Evolutionary conservation across 2,797 vertebrate species (phyloP).

Genomic region (Euthynnus affinis): DNA sequence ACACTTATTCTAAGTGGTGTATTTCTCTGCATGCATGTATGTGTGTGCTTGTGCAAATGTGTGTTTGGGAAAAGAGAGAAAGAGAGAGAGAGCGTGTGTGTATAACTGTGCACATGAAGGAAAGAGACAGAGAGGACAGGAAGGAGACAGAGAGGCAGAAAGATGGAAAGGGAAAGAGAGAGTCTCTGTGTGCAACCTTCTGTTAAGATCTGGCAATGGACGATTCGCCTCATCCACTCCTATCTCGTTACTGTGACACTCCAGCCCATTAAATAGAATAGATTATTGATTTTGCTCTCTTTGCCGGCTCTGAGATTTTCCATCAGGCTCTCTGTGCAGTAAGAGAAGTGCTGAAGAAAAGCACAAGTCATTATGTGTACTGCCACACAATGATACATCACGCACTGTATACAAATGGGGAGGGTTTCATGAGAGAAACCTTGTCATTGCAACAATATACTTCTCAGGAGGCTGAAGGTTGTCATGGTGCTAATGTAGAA

Average conservation of each 20-base stretch:
- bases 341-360: slow-evolving; percentile 82
- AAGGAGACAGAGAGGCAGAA: slow-evolving; percentile 31
- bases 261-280: slow-evolving; percentile 90
- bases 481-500: slow-evolving; percentile 65
- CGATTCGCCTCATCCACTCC: slow-evolving; percentile 88
- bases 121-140: slow-evolving; percentile 34
- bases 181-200: slow-evolving; percentile 69
- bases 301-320: slow-evolving; percentile 85
- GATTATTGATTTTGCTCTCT: slow-evolving; percentile 89
- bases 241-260: slow-evolving; percentile 90
- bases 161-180: slow-evolving; percentile 40
- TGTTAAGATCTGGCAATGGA: slow-evolving; percentile 77
- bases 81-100: background rate
- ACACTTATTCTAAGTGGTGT: slow-evolving; percentile 21
- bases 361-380: slow-evolving; percentile 84
- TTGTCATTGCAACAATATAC: slow-evolving; percentile 18
- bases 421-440: slow-evolving; percentile 40
- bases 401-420: slow-evolving; percentile 63
- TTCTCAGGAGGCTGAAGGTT: slow-evolving; percentile 48
- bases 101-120: slow-evolving; percentile 42
- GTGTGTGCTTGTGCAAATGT: background rate
- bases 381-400: slow-evolving; percentile 78
- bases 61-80: background rate
- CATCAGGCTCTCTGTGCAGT: slow-evolving; percentile 77
- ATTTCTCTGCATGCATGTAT: background rate